Conservation (phyloP, 2,113 vertebrate species). For the Alethe diademata region DNA sequence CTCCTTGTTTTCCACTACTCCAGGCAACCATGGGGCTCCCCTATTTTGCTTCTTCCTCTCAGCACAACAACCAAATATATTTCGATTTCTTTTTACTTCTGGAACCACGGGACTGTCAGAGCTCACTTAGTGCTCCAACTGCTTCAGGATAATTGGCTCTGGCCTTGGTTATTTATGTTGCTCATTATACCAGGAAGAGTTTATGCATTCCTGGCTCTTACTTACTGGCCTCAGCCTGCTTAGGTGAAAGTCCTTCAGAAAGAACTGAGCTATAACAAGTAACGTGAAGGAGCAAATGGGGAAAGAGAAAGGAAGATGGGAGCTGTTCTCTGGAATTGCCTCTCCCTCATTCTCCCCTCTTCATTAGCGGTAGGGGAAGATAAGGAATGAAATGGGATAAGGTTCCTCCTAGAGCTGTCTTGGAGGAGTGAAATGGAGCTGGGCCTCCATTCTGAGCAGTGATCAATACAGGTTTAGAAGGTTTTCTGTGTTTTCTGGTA, state of each 20-base stretch:
- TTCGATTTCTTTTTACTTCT: constrained; percentile 1
- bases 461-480: background rate
- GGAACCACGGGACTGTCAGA: background rate
- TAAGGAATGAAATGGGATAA: background rate
- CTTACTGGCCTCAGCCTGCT: background rate
- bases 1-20: background rate
- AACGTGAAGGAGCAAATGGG: background rate
- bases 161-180: background rate
- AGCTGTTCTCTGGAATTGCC: background rate
- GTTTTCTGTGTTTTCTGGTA: background rate
- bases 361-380: background rate
- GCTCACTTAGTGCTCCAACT: background rate
- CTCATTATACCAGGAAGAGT: background rate
- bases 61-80: background rate
- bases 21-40: background rate
- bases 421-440: background rate
- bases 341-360: background rate
- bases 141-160: background rate
- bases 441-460: background rate
- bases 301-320: background rate
- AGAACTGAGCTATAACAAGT: no score
- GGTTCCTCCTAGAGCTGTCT: background rate
- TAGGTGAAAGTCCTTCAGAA: background rate
- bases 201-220: background rate
- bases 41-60: background rate